These are phyloP conservation scores for Crambe crambe DNA, from an alignment of 37 sponge, comb jelly and placozoan species.

Conservation along the genomic window DNA sequence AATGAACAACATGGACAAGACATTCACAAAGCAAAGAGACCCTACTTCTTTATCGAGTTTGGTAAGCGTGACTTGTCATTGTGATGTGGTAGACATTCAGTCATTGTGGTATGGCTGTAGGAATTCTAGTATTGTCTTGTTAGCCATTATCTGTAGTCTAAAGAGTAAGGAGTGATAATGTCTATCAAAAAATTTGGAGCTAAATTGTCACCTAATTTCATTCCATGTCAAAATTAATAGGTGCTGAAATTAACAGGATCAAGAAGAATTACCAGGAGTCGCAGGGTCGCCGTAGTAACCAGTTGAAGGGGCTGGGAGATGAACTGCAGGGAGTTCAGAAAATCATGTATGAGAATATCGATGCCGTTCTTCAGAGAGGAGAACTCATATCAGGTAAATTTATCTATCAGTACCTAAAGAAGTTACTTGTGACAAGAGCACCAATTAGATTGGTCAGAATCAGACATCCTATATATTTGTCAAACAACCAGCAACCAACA, in stretches of 20 bases:
- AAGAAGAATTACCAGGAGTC: slow-evolving; percentile 86
- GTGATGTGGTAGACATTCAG: not conserved
- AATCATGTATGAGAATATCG: slow-evolving; percentile 99
- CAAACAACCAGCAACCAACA: not conserved
- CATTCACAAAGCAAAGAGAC: slow-evolving; percentile 76
- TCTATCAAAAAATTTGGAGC: no score
- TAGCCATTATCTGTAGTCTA: no score
- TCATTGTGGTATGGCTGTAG: not conserved
- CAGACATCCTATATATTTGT: not conserved
- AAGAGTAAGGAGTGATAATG: no score
- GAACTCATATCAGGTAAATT: slow-evolving; percentile 88
- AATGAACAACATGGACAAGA: slow-evolving; percentile 68
- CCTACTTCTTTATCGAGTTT: slow-evolving; percentile 95
- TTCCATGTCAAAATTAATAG: no score
- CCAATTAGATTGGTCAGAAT: not conserved
- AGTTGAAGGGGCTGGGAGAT: slow-evolving; percentile 77
- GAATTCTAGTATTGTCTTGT: no score
- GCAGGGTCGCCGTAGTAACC: slow-evolving; percentile 50
- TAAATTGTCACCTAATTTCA: no score
- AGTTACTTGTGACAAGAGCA: no score
- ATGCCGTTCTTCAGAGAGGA: slow-evolving; percentile 93
- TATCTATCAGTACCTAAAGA: no score
- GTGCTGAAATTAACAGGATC: slow-evolving; percentile 81
- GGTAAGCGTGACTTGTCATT: slow-evolving; percentile 82
- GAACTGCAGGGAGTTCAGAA: slow-evolving; percentile 96